Base-by-base conservation (phyloP, 2,797 vertebrate genomes). In the Melanotaenia pygmaea region DNA sequence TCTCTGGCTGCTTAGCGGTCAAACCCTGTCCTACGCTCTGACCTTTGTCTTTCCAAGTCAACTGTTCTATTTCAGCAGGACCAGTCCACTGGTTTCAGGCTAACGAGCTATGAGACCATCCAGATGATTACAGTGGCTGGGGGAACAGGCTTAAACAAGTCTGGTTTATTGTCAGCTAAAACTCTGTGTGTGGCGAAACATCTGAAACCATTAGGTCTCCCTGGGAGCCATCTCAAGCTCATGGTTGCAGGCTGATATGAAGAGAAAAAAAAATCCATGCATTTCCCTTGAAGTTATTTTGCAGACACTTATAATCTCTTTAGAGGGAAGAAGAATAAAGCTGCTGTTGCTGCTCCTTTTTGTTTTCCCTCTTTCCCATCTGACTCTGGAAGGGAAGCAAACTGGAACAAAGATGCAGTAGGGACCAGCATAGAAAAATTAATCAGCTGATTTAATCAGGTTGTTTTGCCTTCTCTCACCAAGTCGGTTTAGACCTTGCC, bases 381-480 rank as follows among this genome's bases (percentile, higher is more conserved):
- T 86, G 82, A 47, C 77, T 79, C 80, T 83, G 83, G 86, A 84
- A 85, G 80, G 75, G 77, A 89, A 88, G 81, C 86, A 90, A 92
- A 88, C 85, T 81, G 83, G 83, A 92, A 90, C 79, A 91, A 90
- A 89, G 84, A 90, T 79, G 80, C 87, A 84, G 67, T 53, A n/a
- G 90, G 87, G 86, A 91, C 72, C 75, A 74, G 75, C 80, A 70
- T 77, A 62, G 80, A 82, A 79, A 88, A 84, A 77, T 82, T 89
- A 90, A 89, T 83, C 87, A 79, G 74, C 83, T 84, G 89, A 93
- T 93, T 93, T 91, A 91, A 93, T 94, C 89, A 86, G 74, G 76
- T 83, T 84, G 75, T 79, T 72, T 76, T 76, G 66, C 60, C 74
- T 74, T 80, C 76, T 82, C 63, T 76, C 79, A 81, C 70, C 67